Base-by-base conservation (phyloP, 2,797 vertebrate species). In the Neosilurus mollespiculum region DNA sequence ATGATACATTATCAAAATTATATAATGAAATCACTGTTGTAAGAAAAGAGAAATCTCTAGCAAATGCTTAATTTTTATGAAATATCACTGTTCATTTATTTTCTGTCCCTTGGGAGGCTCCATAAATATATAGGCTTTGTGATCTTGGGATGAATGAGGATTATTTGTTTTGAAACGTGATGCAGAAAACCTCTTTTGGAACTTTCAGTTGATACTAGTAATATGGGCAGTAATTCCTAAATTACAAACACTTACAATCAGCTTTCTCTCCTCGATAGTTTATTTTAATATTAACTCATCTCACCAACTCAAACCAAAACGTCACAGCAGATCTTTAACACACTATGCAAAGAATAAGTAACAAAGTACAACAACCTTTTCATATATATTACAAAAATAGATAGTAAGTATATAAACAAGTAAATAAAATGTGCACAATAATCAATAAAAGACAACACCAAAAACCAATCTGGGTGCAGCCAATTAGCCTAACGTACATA, bases 51-150 rank as follows among this genome's bases (percentile, higher is more conserved):
- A 70, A 37, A 22, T 8, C 54, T 20, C 34, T 43, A 70, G 22
- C 51, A 56, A 43, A 30, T 76, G n/a, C 20, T 65, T 15, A n/a
- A 20, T 37, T 9, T 62, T 76, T 65, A 14, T 79, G 22, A 71
- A 71, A 62, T 34, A 78, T 26, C 54, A 69, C 53, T 70, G 76
- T 79, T 82, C 71, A 85, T 24, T 72, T 20, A 0, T 78, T 67
- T 76, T 86, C n/a, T n/a, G n/a, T n/a, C n/a, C 81, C 82, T 82
- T 14, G 14, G 84, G 78, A 85, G 87, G 76, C 76, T 90, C 89
- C 82, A 73, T 82, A 69, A 69, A 86, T 78, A 88, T 81, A 86
- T 90, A 89, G 22, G 30, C 72, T 83, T 73, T 71, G 84, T 83
- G 37, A 86, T 88, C 77, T 81, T 75, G 62, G 49, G 30, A 11